A percentile compares a stretch with the other conserved stretches of the same genome.
Conservation (phyloP, 2,797 vertebrate genomes). For the Gambelia wislizenii region DNA sequence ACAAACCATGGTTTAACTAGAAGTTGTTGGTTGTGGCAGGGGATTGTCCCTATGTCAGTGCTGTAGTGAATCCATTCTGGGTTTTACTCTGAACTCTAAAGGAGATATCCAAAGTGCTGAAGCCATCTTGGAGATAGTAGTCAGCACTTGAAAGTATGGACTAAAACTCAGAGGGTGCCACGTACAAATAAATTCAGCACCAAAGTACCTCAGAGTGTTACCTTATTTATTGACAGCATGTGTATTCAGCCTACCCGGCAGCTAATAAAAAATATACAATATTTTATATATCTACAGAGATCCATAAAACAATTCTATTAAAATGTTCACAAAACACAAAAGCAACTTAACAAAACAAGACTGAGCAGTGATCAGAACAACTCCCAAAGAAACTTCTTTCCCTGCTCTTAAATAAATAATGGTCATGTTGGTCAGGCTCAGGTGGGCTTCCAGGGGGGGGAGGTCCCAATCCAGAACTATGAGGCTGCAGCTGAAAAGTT, state of each 20-base stretch:
- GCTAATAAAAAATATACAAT: background rate
- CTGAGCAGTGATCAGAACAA: background rate
- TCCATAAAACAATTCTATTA: background rate
- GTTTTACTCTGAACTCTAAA: too few relatives aligned
- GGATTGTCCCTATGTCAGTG: too few relatives aligned
- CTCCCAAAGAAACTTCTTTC: background rate
- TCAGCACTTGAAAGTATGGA: too few relatives aligned
- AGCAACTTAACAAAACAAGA: background rate
- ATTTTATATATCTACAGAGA: background rate
- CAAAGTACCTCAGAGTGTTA: background rate
- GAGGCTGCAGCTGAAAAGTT: too few relatives aligned
- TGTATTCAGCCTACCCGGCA: background rate
- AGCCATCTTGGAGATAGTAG: too few relatives aligned
- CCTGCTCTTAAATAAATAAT: background rate
- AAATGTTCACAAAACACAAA: background rate
- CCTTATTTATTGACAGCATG: background rate
- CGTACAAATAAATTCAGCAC: background rate
- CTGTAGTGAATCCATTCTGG: too few relatives aligned
- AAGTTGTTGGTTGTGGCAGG: too few relatives aligned
- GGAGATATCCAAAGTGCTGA: too few relatives aligned
- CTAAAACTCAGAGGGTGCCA: background rate
- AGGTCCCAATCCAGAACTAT: background rate
- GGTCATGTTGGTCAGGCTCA: too few relatives aligned
- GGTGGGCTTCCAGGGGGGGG: background rate
- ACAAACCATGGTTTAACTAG: background rate